Base-by-base conservation (phyloP, 2,888 invertebrate genomes). In the Anagyrus pseudococci region DNA sequence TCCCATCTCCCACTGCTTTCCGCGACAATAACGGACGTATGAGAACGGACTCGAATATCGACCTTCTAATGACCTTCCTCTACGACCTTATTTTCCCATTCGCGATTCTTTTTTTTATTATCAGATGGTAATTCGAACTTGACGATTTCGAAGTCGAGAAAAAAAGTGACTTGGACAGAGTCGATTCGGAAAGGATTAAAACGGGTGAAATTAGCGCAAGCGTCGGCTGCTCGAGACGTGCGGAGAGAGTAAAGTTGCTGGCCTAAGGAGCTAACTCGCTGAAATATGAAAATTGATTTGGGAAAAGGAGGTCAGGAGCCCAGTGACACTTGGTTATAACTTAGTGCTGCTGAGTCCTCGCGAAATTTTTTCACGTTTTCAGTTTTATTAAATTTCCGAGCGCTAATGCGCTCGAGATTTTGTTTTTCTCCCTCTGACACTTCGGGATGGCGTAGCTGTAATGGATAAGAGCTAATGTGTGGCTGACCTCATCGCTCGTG, bases 241-340 rank as follows among this genome's bases (percentile, higher is more conserved):
- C 58, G 46, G 40, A 17, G 52, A 58, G 55, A 55, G 49, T 50
- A 33, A 25, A 49, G 54, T 49, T 55, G 37, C 48, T n/a, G n/a
- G n/a, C n/a, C n/a, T n/a, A n/a, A n/a, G n/a, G n/a, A n/a, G n/a
- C n/a, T n/a, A n/a, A n/a, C n/a, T n/a, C 17, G 49, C n/a, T 54
- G 50, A 56, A 52, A 62, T 52, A 62, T 57, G 56, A 52, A 62
- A 57, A 62, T 54, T 55, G 61, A 50, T 48, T 56, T 61, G 47
- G 23, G 23, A 15, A 20, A 19, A 7, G 41, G 4, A 41, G 43
- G 23, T 20, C n/a, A n/a, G 47, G 13, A 7, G 33, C 29, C 17
- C 22, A 25, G 13, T n/a, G 22, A 29, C 6, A 10, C 6, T 29
- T 10, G 29, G 4, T 29, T n/a, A n/a, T n/a, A n/a, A n/a, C n/a